Conservation (phyloP, 2,797 vertebrate genomes). For the Tamandua tetradactyla region DNA sequence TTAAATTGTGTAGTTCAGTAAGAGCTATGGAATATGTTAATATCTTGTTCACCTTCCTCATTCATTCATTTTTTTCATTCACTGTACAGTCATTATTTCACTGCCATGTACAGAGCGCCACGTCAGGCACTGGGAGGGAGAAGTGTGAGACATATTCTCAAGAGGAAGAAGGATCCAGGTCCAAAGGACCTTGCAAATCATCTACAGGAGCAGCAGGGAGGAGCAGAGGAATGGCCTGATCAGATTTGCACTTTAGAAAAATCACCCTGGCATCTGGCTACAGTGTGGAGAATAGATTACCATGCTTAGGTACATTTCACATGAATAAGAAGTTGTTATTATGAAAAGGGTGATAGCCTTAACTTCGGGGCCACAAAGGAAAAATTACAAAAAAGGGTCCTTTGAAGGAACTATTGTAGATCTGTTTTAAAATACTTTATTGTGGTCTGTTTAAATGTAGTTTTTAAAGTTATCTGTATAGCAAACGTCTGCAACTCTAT, state of each 20-base stretch:
- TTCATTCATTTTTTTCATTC: background rate
- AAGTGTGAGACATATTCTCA: background rate
- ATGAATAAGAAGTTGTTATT: constrained; percentile 40
- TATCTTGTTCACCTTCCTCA: background rate
- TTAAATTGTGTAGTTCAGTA: background rate
- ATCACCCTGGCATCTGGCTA: background rate
- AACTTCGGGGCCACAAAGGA: constrained; percentile 1
- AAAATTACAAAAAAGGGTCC: background rate
- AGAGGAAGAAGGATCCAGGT: background rate
- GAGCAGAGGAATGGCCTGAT: background rate
- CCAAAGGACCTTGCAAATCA: background rate
- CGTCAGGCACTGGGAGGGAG: rapidly evolving
- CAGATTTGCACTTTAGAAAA: background rate
- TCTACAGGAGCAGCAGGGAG: background rate
- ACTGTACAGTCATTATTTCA: background rate
- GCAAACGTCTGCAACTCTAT: background rate
- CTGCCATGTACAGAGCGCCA: background rate
- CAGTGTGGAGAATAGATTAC: background rate
- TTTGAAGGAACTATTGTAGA: constrained; percentile 23
- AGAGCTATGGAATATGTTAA: background rate
- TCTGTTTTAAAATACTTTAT: constrained; percentile 15
- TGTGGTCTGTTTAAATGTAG: background rate
- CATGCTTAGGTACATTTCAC: background rate
- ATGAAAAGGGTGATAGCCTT: constrained; percentile 43
- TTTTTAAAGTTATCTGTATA: constrained; percentile 33